Conservation (phyloP, 2,888 invertebrate genomes). For the Rhogogaster chlorosoma region DNA sequence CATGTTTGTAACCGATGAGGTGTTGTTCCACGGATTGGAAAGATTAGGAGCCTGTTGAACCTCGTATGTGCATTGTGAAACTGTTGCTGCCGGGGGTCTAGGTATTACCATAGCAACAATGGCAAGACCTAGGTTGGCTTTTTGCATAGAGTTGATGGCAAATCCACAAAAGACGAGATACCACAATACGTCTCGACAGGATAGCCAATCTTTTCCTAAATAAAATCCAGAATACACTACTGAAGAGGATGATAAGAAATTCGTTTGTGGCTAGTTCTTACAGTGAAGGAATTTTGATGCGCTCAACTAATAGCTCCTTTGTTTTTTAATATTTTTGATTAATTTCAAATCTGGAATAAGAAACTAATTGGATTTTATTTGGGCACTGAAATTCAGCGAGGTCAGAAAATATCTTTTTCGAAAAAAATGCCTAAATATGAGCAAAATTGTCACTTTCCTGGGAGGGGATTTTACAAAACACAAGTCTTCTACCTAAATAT, state of each 20-base stretch:
- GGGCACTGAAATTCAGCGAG: too few species aligned
- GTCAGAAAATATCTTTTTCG: too few species aligned
- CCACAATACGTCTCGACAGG: constrained; percentile 81
- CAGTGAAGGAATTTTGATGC: too few species aligned
- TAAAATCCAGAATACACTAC: not conserved
- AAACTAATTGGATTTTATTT: too few species aligned
- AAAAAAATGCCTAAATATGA: too few species aligned
- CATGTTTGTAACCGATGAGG: constrained; percentile 49
- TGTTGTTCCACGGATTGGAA: not conserved
- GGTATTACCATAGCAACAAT: constrained; percentile 83
- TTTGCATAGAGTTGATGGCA: constrained; percentile 85
- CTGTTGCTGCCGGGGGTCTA: constrained; percentile 62
- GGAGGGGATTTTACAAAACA: too few species aligned
- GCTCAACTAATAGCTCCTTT: too few species aligned
- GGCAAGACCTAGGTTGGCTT: constrained; percentile 84
- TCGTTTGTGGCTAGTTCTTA: too few species aligned
- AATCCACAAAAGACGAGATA: constrained; percentile 83
- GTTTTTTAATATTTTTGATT: too few species aligned
- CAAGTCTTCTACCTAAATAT: too few species aligned
- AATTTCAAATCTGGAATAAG: too few species aligned
- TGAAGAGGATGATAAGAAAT: not conserved
- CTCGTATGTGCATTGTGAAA: constrained; percentile 65
- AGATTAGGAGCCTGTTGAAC: constrained; percentile 54
- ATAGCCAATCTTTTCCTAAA: constrained; percentile 67
- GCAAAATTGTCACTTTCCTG: too few species aligned